Conservation (phyloP, 2,797 vertebrate species). For the Onychomys leucogaster region DNA sequence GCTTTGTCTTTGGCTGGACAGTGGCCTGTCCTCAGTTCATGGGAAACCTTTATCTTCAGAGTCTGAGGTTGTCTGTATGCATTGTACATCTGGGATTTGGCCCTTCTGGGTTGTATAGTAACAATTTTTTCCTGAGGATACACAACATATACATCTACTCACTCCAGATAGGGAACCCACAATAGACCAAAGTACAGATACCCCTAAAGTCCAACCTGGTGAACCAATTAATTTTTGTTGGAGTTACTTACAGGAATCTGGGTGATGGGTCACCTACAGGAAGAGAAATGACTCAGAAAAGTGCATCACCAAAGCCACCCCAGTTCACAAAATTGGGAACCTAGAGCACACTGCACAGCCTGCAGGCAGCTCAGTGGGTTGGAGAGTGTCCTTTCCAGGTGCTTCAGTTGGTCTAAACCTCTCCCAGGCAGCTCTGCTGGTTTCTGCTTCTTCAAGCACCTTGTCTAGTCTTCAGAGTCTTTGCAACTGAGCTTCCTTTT, state of each 20-base stretch:
- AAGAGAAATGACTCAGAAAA: background rate
- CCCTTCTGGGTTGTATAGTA: background rate
- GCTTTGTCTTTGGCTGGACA: background rate
- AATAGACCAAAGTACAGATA: background rate
- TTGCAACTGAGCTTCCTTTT: background rate
- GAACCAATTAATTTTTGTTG: background rate
- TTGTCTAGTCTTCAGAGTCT: background rate
- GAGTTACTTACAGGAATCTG: background rate
- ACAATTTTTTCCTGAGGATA: background rate
- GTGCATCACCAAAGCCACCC: background rate
- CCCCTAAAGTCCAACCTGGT: background rate
- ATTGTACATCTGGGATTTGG: background rate
- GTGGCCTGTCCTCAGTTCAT: background rate
- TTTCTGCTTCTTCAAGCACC: background rate
- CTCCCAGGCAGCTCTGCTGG: background rate
- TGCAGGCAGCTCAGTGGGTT: background rate
- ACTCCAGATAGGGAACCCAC: background rate
- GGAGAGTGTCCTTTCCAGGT: background rate
- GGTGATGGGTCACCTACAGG: background rate
- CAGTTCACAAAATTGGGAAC: background rate
- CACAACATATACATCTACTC: background rate
- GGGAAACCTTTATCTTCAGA: accelerated
- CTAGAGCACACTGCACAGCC: background rate
- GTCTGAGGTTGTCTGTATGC: too few relatives aligned
- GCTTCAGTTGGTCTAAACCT: background rate